phyloP scores from a whole-genome alignment of 1,140 invertebrate genomes.

The Orchestia grillus region DNA sequence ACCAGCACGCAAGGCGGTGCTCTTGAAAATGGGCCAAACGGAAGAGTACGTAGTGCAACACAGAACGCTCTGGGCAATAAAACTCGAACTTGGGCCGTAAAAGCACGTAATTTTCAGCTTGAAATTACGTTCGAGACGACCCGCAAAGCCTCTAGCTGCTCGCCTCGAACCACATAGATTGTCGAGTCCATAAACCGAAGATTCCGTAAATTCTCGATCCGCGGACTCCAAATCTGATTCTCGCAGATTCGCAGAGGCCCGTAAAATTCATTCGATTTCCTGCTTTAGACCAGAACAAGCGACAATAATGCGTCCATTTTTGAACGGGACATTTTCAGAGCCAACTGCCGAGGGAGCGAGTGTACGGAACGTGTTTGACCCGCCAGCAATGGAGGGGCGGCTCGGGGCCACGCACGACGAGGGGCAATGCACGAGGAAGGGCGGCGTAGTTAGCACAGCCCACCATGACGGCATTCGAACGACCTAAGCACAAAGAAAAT shows the following conservation, averaged over 20 bases:
- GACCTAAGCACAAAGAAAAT: neutral
- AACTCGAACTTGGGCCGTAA: neutral
- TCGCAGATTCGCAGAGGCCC: neutral
- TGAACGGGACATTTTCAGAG: neutral
- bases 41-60: neutral
- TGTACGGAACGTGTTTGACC: too few relatives aligned
- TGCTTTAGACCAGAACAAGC: neutral
- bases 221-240: neutral
- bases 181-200: neutral
- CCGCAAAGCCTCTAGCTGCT: neutral
- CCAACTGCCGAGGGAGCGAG: neutral
- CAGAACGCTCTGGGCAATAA: neutral
- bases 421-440: neutral
- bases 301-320: neutral
- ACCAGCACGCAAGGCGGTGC: neutral
- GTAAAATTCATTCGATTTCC: neutral
- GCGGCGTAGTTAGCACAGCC: neutral
- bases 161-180: neutral
- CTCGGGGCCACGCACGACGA: neutral
- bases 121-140: constrained; percentile 7
- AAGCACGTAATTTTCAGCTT: neutral
- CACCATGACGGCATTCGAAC: neutral
- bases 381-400: too few relatives aligned
- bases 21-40: neutral
- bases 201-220: neutral